phyloP scores from a whole-genome alignment of 64 coral and sea anemone species.

The Pocillopora verrucosa region DNA sequence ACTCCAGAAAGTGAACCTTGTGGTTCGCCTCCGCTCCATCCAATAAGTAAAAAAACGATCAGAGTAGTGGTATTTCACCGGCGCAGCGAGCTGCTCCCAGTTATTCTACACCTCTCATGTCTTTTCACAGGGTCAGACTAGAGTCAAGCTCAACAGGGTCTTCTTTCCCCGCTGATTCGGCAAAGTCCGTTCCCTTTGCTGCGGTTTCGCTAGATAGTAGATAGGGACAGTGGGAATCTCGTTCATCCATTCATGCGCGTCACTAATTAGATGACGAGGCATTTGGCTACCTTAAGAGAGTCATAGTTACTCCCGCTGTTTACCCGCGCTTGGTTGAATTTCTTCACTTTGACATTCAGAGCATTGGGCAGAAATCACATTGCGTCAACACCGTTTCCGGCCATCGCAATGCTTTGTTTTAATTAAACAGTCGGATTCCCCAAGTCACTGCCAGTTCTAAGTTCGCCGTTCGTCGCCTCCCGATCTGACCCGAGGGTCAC shows the following conservation, averaged over 20 bases:
- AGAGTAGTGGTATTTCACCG: too few species aligned
- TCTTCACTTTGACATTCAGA: too few species aligned
- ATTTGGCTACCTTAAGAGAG: slow-evolving; percentile 2
- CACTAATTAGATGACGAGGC: slow-evolving; percentile 80
- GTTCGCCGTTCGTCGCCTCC: too few species aligned
- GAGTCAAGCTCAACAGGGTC: slow-evolving; percentile 61
- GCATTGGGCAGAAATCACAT: too few species aligned
- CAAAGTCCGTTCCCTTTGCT: slow-evolving; percentile 47
- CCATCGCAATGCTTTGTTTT: too few species aligned
- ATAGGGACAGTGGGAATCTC: slow-evolving; percentile 22
- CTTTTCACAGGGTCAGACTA: slow-evolving; percentile 55
- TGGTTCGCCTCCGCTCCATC: slow-evolving; percentile 58
- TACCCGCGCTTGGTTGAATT: too few species aligned
- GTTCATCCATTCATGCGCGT: slow-evolving; percentile 70
- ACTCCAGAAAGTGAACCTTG: slow-evolving; percentile 55
- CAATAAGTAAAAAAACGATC: slow-evolving; percentile 68
- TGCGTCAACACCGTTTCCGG: too few species aligned
- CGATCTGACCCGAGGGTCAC: too few species aligned
- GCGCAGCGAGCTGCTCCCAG: too few species aligned
- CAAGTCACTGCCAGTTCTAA: too few species aligned
- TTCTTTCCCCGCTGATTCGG: slow-evolving; percentile 32
- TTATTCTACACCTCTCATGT: slow-evolving; percentile 52
- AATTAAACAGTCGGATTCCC: too few species aligned
- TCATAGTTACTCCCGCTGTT: too few species aligned
- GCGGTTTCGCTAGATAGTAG: slow-evolving; percentile 19